Percentiles rank a stretch among this genome's conserved stretches.
These are phyloP conservation scores for Aleadryas rufinucha DNA, from an alignment of 2,113 vertebrate species.

Conservation along the genomic window DNA sequence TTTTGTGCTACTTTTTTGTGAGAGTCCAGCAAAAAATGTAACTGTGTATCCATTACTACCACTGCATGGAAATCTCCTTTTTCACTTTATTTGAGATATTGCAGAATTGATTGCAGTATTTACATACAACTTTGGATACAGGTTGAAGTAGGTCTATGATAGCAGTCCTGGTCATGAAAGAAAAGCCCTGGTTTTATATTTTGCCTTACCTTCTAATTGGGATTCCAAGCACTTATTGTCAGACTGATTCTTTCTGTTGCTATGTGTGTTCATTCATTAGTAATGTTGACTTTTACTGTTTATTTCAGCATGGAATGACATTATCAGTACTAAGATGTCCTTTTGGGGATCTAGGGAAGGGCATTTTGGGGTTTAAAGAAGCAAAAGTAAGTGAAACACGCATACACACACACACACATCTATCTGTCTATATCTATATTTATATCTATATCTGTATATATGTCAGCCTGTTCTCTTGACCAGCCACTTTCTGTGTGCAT, in stretches of 20 bases:
- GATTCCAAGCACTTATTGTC: neutral
- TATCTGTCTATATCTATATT: too few relatives aligned
- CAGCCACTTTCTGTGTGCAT: neutral
- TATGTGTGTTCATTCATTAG: neutral
- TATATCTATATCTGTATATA: accelerated
- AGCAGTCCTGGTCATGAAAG: neutral
- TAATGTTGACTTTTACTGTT: neutral
- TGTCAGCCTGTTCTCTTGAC: neutral
- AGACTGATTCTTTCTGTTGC: neutral
- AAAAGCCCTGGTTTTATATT: neutral
- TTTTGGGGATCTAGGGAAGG: neutral
- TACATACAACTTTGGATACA: neutral
- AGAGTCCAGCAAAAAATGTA: neutral
- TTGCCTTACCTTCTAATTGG: neutral
- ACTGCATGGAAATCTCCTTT: neutral
- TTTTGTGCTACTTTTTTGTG: neutral
- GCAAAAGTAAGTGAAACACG: neutral
- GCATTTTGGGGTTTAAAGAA: neutral
- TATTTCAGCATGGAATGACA: neutral
- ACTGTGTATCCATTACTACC: neutral
- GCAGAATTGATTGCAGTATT: neutral
- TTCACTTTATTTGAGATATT: neutral
- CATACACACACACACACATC: too few relatives aligned
- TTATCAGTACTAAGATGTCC: neutral
- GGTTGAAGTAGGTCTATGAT: neutral